Evolutionary conservation across 2,113 vertebrate species (phyloP).

Genomic region (Tenebrosternarchus preto): DNA sequence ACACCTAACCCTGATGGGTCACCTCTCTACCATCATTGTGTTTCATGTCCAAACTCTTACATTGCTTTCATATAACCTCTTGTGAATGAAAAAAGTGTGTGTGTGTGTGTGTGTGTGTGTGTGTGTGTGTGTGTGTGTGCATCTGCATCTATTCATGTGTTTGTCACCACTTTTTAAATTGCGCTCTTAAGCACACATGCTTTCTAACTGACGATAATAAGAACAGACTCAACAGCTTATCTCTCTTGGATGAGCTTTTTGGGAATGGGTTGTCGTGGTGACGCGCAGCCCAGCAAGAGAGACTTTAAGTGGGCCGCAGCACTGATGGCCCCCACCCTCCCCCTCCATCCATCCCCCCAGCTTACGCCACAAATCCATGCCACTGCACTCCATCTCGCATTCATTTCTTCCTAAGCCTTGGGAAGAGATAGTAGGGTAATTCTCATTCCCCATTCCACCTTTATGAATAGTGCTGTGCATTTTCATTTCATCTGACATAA

Average conservation of each 20-base stretch:
- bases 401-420: constrained; percentile 44
- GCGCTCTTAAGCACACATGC: constrained; percentile 22
- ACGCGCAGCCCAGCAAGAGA: constrained; percentile 36
- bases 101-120: constrained; percentile 2
- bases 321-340: constrained; percentile 38
- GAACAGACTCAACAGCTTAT: constrained; percentile 39
- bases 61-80: background rate
- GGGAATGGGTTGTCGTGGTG: constrained; percentile 63
- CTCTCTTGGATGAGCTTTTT: constrained; percentile 64
- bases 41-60: constrained; percentile 23
- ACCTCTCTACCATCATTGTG: constrained; percentile 29
- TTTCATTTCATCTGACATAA: constrained; percentile 50
- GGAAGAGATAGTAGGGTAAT: constrained; percentile 20
- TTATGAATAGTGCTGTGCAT: constrained; percentile 34
- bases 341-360: constrained; percentile 18
- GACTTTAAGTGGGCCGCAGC: constrained; percentile 46
- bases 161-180: constrained; percentile 34
- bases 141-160: constrained; percentile 14
- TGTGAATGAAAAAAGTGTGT: background rate
- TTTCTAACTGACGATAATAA: constrained; percentile 39
- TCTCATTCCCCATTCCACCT: constrained; percentile 35
- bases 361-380: constrained; percentile 37
- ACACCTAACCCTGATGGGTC: constrained; percentile 31
- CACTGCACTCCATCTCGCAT: constrained; percentile 40
- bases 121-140: background rate